Evolutionary conservation across 2,797 vertebrate species (phyloP).

Genomic region (Rhynchonycteris naso): DNA sequence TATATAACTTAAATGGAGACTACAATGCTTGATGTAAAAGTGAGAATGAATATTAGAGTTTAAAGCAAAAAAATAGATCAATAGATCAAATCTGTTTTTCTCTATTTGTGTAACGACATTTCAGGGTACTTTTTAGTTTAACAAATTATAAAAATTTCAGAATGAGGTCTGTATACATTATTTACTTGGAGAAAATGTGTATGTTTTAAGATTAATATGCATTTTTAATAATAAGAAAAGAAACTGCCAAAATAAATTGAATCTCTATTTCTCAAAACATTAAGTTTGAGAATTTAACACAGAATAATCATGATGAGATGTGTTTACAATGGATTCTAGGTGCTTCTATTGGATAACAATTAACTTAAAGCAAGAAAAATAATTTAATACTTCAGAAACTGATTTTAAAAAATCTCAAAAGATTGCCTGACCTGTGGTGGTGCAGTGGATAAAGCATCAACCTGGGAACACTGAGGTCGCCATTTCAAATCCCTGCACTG

Average conservation of each 20-base stretch:
- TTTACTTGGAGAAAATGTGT: neutral
- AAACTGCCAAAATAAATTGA: neutral
- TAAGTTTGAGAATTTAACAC: constrained; percentile 36
- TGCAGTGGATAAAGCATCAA: too few relatives aligned
- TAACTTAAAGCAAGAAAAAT: constrained; percentile 48
- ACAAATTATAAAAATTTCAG: constrained; percentile 26
- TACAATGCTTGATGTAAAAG: constrained; percentile 35
- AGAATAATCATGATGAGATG: constrained; percentile 39
- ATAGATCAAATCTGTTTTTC: constrained; percentile 26
- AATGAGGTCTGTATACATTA: neutral
- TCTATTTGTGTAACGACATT: neutral
- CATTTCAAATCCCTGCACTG: too few relatives aligned
- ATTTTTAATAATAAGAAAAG: constrained; percentile 49
- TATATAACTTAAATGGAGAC: constrained; percentile 32
- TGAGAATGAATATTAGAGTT: neutral
- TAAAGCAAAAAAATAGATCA: constrained; percentile 53
- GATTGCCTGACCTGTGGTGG: too few relatives aligned
- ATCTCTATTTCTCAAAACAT: constrained; percentile 36
- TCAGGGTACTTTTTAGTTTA: neutral
- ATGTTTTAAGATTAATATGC: neutral
- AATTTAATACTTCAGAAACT: constrained; percentile 47
- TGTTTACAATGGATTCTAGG: constrained; percentile 59
- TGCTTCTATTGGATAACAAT: constrained; percentile 31
- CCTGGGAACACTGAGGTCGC: too few relatives aligned
- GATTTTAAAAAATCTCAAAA: constrained; percentile 5